phyloP scores from a whole-genome alignment of 2,113 vertebrate genomes.

The Suncus etruscus region DNA sequence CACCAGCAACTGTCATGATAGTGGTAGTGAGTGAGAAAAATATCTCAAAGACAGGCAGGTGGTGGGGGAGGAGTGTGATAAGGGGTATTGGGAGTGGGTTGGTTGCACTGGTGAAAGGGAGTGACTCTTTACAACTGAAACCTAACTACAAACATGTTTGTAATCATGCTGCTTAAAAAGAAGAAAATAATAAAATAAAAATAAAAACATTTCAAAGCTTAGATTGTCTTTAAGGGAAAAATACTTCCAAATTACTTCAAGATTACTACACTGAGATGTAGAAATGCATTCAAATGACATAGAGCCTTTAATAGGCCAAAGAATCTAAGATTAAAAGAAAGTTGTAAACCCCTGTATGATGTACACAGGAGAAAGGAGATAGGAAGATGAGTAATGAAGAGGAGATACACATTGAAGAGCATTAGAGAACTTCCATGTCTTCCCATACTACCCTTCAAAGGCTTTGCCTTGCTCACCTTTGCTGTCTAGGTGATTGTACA shows the following conservation, averaged over 20 bases:
- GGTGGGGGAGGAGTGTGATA: no score
- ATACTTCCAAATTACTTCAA: conserved; percentile 20
- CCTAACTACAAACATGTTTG: no score
- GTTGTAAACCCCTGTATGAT: conserved; percentile 16
- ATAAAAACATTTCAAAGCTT: background rate
- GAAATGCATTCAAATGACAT: background rate
- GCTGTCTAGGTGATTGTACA: background rate
- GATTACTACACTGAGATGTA: background rate
- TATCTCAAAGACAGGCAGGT: no score
- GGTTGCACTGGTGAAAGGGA: no score
- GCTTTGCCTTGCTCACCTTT: background rate
- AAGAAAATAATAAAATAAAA: background rate
- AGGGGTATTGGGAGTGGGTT: no score
- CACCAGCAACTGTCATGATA: no score
- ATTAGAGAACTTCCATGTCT: background rate
- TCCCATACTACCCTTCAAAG: background rate
- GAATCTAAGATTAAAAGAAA: conserved; percentile 18
- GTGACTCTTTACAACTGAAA: no score
- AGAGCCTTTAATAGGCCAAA: background rate
- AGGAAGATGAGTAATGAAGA: background rate
- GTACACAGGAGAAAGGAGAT: background rate
- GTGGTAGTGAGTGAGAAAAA: no score
- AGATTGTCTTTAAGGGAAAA: conserved; percentile 40
- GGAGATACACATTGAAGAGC: conserved; percentile 3
- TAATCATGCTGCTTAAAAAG: no score